Conservation (phyloP, 2,113 vertebrate species). For the Lepisosteus osseus region DNA sequence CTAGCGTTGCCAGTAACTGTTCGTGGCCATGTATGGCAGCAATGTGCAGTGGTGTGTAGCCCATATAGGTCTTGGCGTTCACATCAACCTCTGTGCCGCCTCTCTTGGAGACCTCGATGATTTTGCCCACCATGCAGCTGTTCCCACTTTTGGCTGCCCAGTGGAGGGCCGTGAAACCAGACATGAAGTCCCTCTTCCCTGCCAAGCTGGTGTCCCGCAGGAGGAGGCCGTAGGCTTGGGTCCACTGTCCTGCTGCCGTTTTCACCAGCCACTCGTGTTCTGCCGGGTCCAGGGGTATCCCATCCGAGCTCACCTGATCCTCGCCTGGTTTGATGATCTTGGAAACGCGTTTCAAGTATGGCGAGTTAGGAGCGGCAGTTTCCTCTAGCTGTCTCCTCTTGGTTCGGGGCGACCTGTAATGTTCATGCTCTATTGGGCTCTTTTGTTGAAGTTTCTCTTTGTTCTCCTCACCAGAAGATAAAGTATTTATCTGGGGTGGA, state of each 20-base stretch:
- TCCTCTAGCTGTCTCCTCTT: slow-evolving; percentile 42
- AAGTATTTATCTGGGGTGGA: slow-evolving; percentile 11
- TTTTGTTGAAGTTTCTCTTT: slow-evolving; percentile 19
- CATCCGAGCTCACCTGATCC: slow-evolving; percentile 47
- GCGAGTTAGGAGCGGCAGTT: slow-evolving; percentile 32
- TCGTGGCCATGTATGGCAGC: slow-evolving; percentile 80
- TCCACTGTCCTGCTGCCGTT: slow-evolving; percentile 77
- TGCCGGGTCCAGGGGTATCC: slow-evolving; percentile 65
- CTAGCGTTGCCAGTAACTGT: slow-evolving; percentile 68
- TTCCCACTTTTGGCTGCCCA: slow-evolving; percentile 90
- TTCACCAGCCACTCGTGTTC: slow-evolving; percentile 87
- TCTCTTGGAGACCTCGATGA: slow-evolving; percentile 64
- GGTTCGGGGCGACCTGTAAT: slow-evolving; percentile 26
- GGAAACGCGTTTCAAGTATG: slow-evolving; percentile 37
- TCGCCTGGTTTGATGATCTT: slow-evolving; percentile 54
- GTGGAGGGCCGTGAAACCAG: slow-evolving; percentile 88
- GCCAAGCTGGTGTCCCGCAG: slow-evolving; percentile 75
- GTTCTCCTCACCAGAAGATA: slow-evolving; percentile 27
- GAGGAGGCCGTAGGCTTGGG: slow-evolving; percentile 79
- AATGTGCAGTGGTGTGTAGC: slow-evolving; percentile 88
- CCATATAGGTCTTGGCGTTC: slow-evolving; percentile 71
- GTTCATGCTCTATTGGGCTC: not conserved
- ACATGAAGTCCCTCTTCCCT: slow-evolving; percentile 81
- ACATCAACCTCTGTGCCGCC: slow-evolving; percentile 62
- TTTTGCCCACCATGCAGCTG: slow-evolving; percentile 68